A percentile compares a stretch with the other conserved stretches of the same genome.
Evolutionary conservation across 2,888 invertebrate genomes (phyloP).

Genomic region (Dromius quadrimaculatus): DNA sequence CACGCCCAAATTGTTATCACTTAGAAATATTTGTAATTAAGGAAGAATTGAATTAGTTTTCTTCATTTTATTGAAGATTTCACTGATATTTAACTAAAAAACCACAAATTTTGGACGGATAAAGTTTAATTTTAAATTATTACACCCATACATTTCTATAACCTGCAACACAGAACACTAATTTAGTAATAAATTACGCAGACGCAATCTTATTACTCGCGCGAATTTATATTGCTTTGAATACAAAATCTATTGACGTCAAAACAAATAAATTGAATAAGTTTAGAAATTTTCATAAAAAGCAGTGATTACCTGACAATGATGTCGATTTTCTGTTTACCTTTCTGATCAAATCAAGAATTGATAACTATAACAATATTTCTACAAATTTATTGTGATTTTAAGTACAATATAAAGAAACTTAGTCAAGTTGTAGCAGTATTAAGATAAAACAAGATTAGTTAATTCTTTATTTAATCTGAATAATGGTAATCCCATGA

Average conservation of each 20-base stretch:
- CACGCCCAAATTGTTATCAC: constrained; percentile 16
- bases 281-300: too few relatives aligned
- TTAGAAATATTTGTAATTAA: constrained; percentile 9
- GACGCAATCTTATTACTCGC: constrained; percentile 4
- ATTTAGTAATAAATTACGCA: constrained; percentile 29
- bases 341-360: too few relatives aligned
- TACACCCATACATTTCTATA: constrained; percentile 32
- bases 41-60: neutral
- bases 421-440: too few relatives aligned
- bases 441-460: constrained; percentile 55
- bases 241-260: constrained; percentile 12
- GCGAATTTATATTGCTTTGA: constrained; percentile 5
- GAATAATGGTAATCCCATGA: constrained; percentile 78
- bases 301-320: too few relatives aligned
- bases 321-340: too few relatives aligned
- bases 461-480: constrained; percentile 61
- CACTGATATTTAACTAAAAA: constrained; percentile 27
- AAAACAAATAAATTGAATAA: too few relatives aligned
- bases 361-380: too few relatives aligned
- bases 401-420: too few relatives aligned
- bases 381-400: too few relatives aligned
- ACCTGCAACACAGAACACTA: constrained; percentile 23
- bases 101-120: constrained; percentile 36
- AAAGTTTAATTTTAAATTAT: constrained; percentile 25
- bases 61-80: neutral